Evolutionary conservation across 2,888 invertebrate species (phyloP), one percentile per base, ranked within the genome.

Genomic region (Spodoptera picta): DNA sequence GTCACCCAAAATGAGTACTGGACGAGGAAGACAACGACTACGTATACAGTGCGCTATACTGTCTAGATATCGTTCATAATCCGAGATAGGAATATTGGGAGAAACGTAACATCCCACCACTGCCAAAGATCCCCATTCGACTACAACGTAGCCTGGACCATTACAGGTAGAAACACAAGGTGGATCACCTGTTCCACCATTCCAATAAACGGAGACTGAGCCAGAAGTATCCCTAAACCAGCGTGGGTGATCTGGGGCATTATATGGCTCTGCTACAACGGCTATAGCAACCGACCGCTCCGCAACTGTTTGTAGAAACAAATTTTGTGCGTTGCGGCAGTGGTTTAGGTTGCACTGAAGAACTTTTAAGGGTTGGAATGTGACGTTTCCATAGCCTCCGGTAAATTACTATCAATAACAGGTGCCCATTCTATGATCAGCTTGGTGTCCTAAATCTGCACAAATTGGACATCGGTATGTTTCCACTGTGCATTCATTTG

Each of bases 41-140:
- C 43, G 43, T 12, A 43, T 9, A n/a, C 43, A 43, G 43, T 43
- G 10, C 9, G 43, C 10, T 12, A 43, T n/a, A 10, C 43, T 43
- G 43, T 43, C 43, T 12, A 43, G 43, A 43, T 43, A 43, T 10
- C 43, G 12, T n/a, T 43, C 43, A 9, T 12, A 43, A 12, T 43
- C 43, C 43, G 43, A 10, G n/a, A 43, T 10, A n/a, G 43, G 10
- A 43, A 43, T 43, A n/a, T 43, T 43, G 4, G 43, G 43, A 9
- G 43, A 43, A 12, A 43, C 43, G 43, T 43, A 43, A n/a, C 43
- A 43, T n/a, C 43, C 43, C 43, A 43, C 43, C n/a, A 43, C n/a
- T 10, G 10, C 43, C 43, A 43, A n/a, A 43, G 43, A n/a, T 4
- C 43, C 43, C 43, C 43, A 43, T 43, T 43, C 43, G 12, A 43